Base-by-base conservation (phyloP, 1,140 invertebrate species). In the Popillia japonica region DNA sequence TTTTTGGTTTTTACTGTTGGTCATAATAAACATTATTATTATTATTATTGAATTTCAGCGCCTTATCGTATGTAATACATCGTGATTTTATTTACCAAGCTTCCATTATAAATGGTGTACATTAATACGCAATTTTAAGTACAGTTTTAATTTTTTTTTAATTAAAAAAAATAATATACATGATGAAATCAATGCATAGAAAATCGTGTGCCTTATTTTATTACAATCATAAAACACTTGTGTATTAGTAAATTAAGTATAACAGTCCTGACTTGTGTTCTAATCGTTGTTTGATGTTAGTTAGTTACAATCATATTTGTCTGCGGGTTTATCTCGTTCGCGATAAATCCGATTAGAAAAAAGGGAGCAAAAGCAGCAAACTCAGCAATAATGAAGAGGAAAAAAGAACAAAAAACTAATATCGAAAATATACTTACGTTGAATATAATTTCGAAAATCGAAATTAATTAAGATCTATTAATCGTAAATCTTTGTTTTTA, bases 191-290 rank as follows among this genome's bases (percentile, higher is more conserved):
- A 34, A 34, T 34, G 4, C 27, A 34, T 68, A 55, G 48, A n/a
- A 55, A 68, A 68, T 68, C 22, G 61, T 68, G 61, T 68, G 61
- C 61, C 61, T 68, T 68, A 68, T 68, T 68, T 68, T 55, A 55
- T 55, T 68, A 68, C 61, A 68, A 68, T 68, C 61, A 68, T 22
- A 8, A 34, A 14, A 68, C 22, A 68, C 22, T 27, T 22, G 10
- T 20, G 17, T 22, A 68, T 27, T 34, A 17, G 22, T 68, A 23
- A 9, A 10, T 34, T 27, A 48, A 48, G 44, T 10, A 48, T 48
- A 48, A 14, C n/a, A 14, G 44, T 48, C 44, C 48, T 17, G 14
- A 55, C n/a, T 9, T 68, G 61, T 68, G 20, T 27, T 68, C 10
- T 27, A 10, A 68, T 68, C 61, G 61, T 68, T 68, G 61, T 68